phyloP scores from a whole-genome alignment of 2,113 vertebrate species.

The Scolopax mira region DNA sequence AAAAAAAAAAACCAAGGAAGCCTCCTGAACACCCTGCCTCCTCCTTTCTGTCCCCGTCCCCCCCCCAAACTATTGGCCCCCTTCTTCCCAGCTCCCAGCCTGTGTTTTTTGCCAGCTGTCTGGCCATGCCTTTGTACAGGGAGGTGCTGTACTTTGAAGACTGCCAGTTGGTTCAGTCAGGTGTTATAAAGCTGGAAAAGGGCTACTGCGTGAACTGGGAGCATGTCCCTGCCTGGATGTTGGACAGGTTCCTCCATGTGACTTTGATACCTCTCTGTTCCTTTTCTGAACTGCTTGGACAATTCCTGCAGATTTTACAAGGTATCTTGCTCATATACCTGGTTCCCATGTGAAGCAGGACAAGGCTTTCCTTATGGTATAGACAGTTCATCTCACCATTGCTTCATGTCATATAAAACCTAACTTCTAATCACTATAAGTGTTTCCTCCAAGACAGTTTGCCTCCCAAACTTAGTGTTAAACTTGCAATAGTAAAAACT shows the following conservation, averaged over 20 bases:
- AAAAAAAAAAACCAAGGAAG: neutral
- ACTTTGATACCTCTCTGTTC: neutral
- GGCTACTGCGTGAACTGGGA: neutral
- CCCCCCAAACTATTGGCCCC: too few relatives aligned
- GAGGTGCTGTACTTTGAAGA: neutral
- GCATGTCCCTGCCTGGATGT: neutral
- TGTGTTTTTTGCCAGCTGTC: neutral
- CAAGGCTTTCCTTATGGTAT: neutral
- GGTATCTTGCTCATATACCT: neutral
- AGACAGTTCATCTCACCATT: neutral
- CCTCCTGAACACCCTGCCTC: neutral
- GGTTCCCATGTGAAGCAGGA: neutral
- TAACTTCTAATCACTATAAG: accelerated
- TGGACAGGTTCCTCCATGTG: neutral
- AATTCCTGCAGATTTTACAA: neutral
- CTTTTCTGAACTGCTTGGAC: neutral
- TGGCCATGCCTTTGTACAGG: neutral
- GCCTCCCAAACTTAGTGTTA: neutral
- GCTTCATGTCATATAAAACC: neutral
- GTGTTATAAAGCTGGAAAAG: neutral
- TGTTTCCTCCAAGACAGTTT: neutral
- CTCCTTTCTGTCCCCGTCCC: too few relatives aligned
- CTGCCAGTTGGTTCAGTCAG: neutral
- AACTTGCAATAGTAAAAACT: neutral
- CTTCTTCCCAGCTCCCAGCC: neutral